A percentile compares a stretch with the other conserved stretches of the same genome.
These are phyloP conservation scores for Nyctibius grandis DNA, from an alignment of 2,797 vertebrate genomes.

Conservation along the genomic window DNA sequence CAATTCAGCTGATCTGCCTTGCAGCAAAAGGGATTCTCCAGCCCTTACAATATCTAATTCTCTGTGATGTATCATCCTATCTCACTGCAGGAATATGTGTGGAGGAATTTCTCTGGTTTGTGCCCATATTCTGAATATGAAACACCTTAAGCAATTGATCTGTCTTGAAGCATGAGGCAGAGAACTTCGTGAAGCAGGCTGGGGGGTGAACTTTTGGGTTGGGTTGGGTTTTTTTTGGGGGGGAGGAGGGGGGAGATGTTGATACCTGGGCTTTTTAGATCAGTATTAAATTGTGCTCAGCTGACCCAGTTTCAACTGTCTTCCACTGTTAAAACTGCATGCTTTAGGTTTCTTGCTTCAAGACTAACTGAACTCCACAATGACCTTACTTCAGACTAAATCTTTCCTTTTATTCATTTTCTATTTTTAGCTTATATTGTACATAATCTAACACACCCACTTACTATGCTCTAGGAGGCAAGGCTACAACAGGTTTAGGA, in stretches of 20 bases:
- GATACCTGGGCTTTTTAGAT: background rate
- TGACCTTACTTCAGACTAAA: background rate
- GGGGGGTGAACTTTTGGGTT: background rate
- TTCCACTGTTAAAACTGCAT: background rate
- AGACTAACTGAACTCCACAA: background rate
- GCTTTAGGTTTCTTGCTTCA: background rate
- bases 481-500: background rate
- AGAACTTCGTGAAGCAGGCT: background rate
- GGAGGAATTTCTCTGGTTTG: background rate
- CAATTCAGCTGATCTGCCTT: background rate
- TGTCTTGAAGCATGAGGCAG: background rate
- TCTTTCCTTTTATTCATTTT: background rate
- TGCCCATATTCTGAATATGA: background rate
- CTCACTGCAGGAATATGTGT: background rate
- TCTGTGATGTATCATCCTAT: rapidly evolving
- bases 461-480: background rate
- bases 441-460: background rate
- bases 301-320: background rate
- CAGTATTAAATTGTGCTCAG: background rate
- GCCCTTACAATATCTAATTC: background rate
- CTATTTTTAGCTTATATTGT: background rate
- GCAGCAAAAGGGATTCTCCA: background rate
- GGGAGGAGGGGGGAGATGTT: too few species aligned
- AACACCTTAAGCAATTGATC: background rate
- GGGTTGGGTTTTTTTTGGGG: background rate